Evolutionary conservation across 2,113 vertebrate species (phyloP).

Genomic region (Daubentonia madagascariensis): DNA sequence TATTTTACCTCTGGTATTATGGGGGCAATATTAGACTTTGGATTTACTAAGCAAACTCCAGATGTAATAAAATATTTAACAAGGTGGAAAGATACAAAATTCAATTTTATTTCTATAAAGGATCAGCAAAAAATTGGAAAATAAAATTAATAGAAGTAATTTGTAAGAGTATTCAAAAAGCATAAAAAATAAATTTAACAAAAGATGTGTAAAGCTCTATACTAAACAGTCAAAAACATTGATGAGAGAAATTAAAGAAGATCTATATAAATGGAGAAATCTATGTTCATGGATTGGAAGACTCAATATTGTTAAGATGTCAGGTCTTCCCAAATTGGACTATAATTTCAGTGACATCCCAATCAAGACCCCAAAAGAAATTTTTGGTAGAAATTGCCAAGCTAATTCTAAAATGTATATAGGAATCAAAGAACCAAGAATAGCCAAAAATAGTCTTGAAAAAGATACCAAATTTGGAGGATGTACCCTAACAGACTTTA

Average conservation of each 20-base stretch:
- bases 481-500: not conserved
- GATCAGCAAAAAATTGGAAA: not conserved
- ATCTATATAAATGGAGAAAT: not conserved
- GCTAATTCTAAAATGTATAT: not conserved
- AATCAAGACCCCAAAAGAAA: not conserved
- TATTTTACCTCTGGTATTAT: not conserved
- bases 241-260: not conserved
- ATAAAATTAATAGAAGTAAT: not conserved
- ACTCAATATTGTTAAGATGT: not conserved
- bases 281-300: not conserved
- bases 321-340: not conserved
- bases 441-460: not conserved
- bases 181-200: not conserved
- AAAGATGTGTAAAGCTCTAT: not conserved
- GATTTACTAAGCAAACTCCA: not conserved
- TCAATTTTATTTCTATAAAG: conserved; percentile 33
- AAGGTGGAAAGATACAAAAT: not conserved
- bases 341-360: not conserved
- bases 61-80: not conserved
- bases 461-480: not conserved
- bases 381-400: not conserved
- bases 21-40: not conserved
- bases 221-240: not conserved
- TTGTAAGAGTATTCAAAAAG: not conserved
- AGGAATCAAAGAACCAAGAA: not conserved